phyloP scores from a whole-genome alignment of 2,113 vertebrate species.

The Anolis sagrei region DNA sequence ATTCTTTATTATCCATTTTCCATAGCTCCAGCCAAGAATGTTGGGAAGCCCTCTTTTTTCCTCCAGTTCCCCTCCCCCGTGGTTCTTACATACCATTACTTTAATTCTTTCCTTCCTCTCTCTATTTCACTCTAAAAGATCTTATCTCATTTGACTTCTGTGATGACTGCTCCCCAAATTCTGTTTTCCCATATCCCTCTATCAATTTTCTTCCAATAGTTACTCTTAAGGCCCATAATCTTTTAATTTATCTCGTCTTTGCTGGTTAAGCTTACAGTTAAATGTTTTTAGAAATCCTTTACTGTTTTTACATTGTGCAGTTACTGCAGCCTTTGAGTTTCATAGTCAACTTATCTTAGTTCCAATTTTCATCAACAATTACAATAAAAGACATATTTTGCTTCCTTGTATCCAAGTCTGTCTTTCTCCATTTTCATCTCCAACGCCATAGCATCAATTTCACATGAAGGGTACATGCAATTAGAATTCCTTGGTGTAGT shows the following conservation, averaged over 20 bases:
- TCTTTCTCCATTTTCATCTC: not conserved
- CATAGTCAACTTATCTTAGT: constrained; percentile 15
- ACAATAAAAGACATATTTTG: not conserved
- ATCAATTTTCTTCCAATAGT: constrained; percentile 44
- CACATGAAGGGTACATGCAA: not conserved
- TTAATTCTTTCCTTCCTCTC: constrained; percentile 44
- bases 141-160: constrained; percentile 49
- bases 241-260: constrained; percentile 35
- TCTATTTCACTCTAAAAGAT: constrained; percentile 45
- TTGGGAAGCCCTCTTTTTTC: constrained; percentile 33
- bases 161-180: constrained; percentile 35
- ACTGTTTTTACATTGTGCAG: constrained; percentile 39
- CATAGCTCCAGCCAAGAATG: constrained; percentile 57
- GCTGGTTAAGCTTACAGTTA: constrained; percentile 37
- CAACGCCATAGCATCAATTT: not conserved
- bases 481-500: not conserved
- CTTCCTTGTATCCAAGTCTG: constrained; percentile 2
- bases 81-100: constrained; percentile 29
- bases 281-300: not conserved
- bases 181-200: constrained; percentile 29
- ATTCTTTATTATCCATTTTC: constrained; percentile 59
- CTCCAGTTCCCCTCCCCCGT: constrained; percentile 47
- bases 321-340: constrained; percentile 12
- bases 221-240: constrained; percentile 33
- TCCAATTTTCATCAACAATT: constrained; percentile 21